These are phyloP conservation scores for Beris chalybata DNA, from an alignment of 2,888 invertebrate genomes.

Conservation along the genomic window DNA sequence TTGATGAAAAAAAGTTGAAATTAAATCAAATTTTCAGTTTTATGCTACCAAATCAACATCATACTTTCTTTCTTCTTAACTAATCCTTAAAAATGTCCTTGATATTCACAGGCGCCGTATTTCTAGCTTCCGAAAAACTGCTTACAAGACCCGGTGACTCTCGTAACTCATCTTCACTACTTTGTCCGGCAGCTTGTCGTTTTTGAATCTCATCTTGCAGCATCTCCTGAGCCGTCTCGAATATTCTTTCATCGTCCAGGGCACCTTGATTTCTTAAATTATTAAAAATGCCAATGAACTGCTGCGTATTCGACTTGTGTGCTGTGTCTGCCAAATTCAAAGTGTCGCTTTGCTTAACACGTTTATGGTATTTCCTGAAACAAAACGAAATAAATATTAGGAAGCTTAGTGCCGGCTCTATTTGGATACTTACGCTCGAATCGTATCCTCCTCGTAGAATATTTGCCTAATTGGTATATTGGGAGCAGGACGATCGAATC, in stretches of 20 bases:
- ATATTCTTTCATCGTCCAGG: constrained; percentile 59
- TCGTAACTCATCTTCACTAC: not conserved
- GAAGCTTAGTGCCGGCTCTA: not conserved
- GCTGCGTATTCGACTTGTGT: constrained; percentile 60
- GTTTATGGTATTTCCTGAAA: constrained; percentile 69
- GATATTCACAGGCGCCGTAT: constrained; percentile 45
- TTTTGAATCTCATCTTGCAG: constrained; percentile 49
- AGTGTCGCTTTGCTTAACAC: constrained; percentile 60
- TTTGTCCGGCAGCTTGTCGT: constrained; percentile 19
- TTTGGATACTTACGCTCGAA: constrained; percentile 73
- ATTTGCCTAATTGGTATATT: constrained; percentile 67
- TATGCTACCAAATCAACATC: no score
- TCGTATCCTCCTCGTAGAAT: constrained; percentile 80
- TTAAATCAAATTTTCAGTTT: no score
- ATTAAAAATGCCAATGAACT: constrained; percentile 65
- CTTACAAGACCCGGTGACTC: constrained; percentile 42
- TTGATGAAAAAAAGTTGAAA: no score
- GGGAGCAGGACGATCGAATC: constrained; percentile 68
- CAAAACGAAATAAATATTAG: constrained; percentile 29
- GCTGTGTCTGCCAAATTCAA: constrained; percentile 61
- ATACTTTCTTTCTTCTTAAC: no score
- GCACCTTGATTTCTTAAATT: constrained; percentile 61
- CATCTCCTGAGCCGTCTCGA: constrained; percentile 57
- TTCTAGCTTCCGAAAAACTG: constrained; percentile 48
- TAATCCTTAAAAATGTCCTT: constrained; percentile 52